A percentile compares a stretch with the other conserved stretches of the same genome.
Conservation (phyloP, 2,888 invertebrate species). For the Penaeus monodon region DNA sequence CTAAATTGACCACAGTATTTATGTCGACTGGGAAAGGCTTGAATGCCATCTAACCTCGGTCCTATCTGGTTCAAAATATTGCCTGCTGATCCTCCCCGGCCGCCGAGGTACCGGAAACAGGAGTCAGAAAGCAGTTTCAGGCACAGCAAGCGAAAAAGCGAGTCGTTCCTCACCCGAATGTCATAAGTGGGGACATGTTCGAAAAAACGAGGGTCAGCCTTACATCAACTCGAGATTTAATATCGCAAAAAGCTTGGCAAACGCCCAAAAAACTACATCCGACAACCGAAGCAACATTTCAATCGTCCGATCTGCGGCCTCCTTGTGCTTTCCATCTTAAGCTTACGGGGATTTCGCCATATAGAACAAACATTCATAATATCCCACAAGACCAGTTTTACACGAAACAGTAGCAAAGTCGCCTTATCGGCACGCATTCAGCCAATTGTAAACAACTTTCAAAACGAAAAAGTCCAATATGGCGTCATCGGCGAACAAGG, state of each 20-base stretch:
- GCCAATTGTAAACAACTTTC: conserved; percentile 41
- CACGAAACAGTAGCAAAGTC: conserved; percentile 31
- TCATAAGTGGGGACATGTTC: conserved; percentile 6
- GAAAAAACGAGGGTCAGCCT: conserved; percentile 22
- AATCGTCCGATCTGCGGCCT: conserved; percentile 34
- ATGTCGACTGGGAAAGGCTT: conserved; percentile 27
- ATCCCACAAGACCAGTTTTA: conserved; percentile 34
- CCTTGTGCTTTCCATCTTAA: neutral
- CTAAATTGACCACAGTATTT: conserved; percentile 36
- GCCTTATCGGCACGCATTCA: neutral
- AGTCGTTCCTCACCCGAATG: too few species aligned
- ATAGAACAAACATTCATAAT: conserved; percentile 36
- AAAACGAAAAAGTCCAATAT: conserved; percentile 42
- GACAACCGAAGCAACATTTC: conserved; percentile 48
- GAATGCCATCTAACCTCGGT: conserved; percentile 31
- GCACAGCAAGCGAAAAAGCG: neutral
- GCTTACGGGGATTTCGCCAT: neutral
- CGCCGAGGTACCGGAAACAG: neutral
- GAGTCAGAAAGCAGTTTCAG: neutral
- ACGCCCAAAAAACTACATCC: conserved; percentile 53
- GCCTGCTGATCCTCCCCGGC: neutral
- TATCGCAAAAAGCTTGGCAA: conserved; percentile 59
- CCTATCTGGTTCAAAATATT: conserved; percentile 12
- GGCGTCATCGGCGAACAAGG: conserved; percentile 42
- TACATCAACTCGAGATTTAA: conserved; percentile 53